Evolutionary conservation across 1,140 invertebrate species (phyloP).

Genomic region (Gyrodactylus salaris): DNA sequence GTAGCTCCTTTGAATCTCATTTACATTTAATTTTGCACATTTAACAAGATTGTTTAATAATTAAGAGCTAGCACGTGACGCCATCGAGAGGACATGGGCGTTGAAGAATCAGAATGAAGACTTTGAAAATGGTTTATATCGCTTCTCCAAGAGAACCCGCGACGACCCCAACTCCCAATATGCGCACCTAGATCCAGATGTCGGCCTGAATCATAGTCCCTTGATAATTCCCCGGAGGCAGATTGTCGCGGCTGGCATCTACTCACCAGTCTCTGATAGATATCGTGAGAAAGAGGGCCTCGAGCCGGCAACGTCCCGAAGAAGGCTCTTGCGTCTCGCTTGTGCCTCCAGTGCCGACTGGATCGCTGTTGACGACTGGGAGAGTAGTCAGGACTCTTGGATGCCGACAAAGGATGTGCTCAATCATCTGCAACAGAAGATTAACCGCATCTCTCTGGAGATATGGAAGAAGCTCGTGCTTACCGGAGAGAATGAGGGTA

Average conservation of each 20-base stretch:
- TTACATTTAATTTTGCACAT: too few relatives aligned
- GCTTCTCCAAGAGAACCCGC: not conserved
- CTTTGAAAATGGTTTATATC: not conserved
- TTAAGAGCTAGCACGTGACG: not conserved
- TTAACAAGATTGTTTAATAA: too few relatives aligned
- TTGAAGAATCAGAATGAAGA: not conserved
- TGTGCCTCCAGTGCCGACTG: not conserved
- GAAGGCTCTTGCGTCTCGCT: not conserved
- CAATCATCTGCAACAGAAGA: not conserved
- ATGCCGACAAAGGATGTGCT: not conserved
- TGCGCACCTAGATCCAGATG: not conserved
- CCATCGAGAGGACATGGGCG: not conserved
- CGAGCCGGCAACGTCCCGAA: not conserved
- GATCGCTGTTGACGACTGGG: not conserved
- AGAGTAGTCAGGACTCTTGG: not conserved
- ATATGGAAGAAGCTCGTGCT: not conserved
- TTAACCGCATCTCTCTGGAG: not conserved
- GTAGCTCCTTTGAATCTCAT: too few relatives aligned
- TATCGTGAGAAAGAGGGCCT: not conserved
- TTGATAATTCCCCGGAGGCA: not conserved
- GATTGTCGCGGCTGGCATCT: not conserved
- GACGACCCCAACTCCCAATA: not conserved
- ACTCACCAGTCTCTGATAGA: not conserved
- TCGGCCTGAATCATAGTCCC: too few relatives aligned
- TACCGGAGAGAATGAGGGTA: not conserved